phyloP scores from a whole-genome alignment of 1,140 invertebrate genomes.

The Drosophila tropicalis region DNA sequence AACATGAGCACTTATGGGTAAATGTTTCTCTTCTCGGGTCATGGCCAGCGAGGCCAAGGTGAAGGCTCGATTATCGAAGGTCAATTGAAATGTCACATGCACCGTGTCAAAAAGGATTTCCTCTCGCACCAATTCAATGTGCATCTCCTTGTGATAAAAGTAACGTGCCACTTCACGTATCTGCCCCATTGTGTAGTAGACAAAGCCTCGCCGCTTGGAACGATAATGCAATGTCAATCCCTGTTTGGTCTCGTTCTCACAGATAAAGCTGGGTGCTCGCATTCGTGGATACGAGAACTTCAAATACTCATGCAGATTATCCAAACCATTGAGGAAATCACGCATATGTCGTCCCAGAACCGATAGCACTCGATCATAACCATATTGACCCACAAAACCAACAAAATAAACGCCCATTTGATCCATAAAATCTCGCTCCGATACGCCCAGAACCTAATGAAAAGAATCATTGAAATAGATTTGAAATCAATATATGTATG shows the following conservation, averaged over 20 bases:
- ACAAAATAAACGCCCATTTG: slow-evolving; percentile 96
- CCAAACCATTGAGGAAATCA: slow-evolving; percentile 97
- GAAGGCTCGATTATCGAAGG: slow-evolving; percentile 96
- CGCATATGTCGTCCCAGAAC: slow-evolving; percentile 96
- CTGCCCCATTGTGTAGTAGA: slow-evolving; percentile 98
- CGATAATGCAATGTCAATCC: slow-evolving; percentile 97
- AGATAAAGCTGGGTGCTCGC: slow-evolving; percentile 96
- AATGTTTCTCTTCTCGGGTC: slow-evolving; percentile 92
- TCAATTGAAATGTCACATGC: slow-evolving; percentile 96
- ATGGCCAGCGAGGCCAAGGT: slow-evolving; percentile 91
- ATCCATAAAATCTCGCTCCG: slow-evolving; percentile 94
- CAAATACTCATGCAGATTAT: slow-evolving; percentile 98
- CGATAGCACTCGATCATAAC: slow-evolving; percentile 95
- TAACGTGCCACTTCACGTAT: slow-evolving; percentile 95
- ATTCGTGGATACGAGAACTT: slow-evolving; percentile 98
- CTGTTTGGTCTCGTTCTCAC: slow-evolving; percentile 95
- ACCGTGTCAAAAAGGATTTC: slow-evolving; percentile 94
- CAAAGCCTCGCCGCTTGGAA: slow-evolving; percentile 95
- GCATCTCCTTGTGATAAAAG: slow-evolving; percentile 96
- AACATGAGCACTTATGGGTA: slow-evolving; percentile 93
- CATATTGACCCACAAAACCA: slow-evolving; percentile 96
- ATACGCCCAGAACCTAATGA: slow-evolving; percentile 91
- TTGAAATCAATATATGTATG: no score
- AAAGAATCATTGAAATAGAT: neutral
- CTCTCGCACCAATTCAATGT: slow-evolving; percentile 94